These are phyloP conservation scores for Cebus imitator DNA, from an alignment of 2,113 vertebrate genomes.

Conservation along the genomic window DNA sequence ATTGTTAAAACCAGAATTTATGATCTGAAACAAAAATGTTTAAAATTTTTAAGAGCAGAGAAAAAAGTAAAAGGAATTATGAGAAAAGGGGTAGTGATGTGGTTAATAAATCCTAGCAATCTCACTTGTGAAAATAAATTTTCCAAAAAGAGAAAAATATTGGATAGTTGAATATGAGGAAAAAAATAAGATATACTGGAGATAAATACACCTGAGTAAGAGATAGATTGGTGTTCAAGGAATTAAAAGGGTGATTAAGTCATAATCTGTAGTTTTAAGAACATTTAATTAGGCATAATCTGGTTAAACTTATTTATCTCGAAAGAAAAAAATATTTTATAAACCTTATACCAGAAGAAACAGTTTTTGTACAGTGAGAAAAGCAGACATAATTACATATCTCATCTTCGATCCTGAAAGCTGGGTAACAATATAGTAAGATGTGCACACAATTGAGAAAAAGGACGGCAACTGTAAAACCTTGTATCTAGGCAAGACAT, in stretches of 20 bases:
- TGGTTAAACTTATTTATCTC: background rate
- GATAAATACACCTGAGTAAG: background rate
- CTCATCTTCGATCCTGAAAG: background rate
- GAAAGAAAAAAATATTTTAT: background rate
- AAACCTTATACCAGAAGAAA: background rate
- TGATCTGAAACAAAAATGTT: background rate
- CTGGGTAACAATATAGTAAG: background rate
- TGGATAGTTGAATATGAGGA: background rate
- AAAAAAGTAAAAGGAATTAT: background rate
- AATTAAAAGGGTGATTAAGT: background rate
- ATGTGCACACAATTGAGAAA: background rate
- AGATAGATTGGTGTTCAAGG: background rate
- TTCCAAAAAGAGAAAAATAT: background rate
- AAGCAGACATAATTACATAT: background rate
- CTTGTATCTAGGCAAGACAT: background rate
- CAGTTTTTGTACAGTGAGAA: background rate
- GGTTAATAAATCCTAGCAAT: background rate
- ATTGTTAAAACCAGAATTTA: background rate
- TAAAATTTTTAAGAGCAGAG: background rate
- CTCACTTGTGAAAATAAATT: background rate
- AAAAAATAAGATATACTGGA: background rate
- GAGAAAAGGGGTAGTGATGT: background rate
- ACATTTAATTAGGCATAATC: background rate
- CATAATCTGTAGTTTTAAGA: background rate
- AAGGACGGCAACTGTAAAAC: background rate